Percentiles rank a stretch among this genome's conserved stretches.
phyloP scores from a whole-genome alignment of 2,888 invertebrate species.

The Hecatera dysodea region DNA sequence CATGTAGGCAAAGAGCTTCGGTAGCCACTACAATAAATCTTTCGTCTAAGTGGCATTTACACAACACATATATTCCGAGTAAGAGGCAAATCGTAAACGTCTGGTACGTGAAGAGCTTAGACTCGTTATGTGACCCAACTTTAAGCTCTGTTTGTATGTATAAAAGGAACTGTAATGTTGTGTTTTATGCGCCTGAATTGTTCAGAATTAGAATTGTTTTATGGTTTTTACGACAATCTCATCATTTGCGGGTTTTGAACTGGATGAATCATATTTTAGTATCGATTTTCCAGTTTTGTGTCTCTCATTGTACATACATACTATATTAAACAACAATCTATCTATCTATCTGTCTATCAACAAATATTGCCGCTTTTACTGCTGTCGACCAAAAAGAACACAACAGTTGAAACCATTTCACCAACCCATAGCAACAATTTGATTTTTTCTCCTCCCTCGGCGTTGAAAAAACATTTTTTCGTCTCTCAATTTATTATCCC shows the following conservation, averaged over 20 bases:
- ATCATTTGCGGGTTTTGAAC: background rate
- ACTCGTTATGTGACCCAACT: constrained; percentile 72
- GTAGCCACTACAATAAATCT: constrained; percentile 84
- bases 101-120: constrained; percentile 72
- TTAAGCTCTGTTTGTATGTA: constrained; percentile 60
- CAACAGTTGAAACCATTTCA: constrained; percentile 36
- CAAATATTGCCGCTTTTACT: background rate
- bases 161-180: constrained; percentile 53
- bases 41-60: constrained; percentile 87
- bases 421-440: constrained; percentile 48
- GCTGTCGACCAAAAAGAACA: constrained; percentile 6
- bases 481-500: constrained; percentile 68
- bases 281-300: background rate
- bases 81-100: constrained; percentile 88
- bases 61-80: constrained; percentile 82
- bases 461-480: constrained; percentile 62
- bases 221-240: constrained; percentile 2
- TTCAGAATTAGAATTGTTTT: constrained; percentile 30
- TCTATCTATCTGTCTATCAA: too few relatives aligned
- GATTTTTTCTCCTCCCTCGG: constrained; percentile 55
- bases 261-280: background rate
- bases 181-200: constrained; percentile 51
- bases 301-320: background rate
- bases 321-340: background rate
- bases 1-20: constrained; percentile 67